These are phyloP conservation scores for Thymelicus acteon DNA, from an alignment of 2,888 invertebrate species.

Conservation along the genomic window DNA sequence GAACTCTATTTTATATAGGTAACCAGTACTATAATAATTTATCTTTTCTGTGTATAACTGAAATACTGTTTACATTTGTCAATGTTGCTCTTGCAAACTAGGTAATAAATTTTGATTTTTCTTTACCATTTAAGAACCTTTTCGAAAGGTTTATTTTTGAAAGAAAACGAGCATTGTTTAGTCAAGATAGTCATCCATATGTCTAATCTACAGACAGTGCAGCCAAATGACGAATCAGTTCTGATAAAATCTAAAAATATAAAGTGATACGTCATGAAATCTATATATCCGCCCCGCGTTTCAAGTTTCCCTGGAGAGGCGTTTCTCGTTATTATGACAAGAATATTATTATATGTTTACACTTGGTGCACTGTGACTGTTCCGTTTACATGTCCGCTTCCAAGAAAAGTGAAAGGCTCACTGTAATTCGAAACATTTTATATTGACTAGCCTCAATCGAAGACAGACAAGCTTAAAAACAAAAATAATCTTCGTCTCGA, in stretches of 20 bases:
- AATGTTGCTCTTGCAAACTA: no score
- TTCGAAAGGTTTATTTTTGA: no score
- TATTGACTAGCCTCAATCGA: slow-evolving; percentile 2
- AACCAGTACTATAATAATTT: slow-evolving; percentile 1
- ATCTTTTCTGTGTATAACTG: no score
- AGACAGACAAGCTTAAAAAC: not conserved
- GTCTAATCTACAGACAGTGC: no score
- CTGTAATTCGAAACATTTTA: slow-evolving; percentile 1
- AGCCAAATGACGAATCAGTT: no score
- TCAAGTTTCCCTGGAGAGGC: not conserved
- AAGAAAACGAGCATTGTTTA: no score
- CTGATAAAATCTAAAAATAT: no score
- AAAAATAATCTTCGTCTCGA: slow-evolving; percentile 5
- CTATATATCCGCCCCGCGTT: not conserved
- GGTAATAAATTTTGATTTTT: no score
- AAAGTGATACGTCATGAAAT: not conserved
- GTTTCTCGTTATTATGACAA: not conserved
- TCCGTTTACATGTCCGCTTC: slow-evolving; percentile 4
- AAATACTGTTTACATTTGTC: no score
- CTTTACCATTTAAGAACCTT: no score
- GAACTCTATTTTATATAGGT: slow-evolving; percentile 28
- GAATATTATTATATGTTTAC: slow-evolving; percentile 3
- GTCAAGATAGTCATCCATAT: no score
- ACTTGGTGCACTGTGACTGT: slow-evolving; percentile 1
- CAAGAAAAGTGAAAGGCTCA: not conserved